Percentiles rank a stretch among this genome's conserved stretches.
phyloP scores from a whole-genome alignment of 2,888 invertebrate genomes.

The Coenonympha arcania region DNA sequence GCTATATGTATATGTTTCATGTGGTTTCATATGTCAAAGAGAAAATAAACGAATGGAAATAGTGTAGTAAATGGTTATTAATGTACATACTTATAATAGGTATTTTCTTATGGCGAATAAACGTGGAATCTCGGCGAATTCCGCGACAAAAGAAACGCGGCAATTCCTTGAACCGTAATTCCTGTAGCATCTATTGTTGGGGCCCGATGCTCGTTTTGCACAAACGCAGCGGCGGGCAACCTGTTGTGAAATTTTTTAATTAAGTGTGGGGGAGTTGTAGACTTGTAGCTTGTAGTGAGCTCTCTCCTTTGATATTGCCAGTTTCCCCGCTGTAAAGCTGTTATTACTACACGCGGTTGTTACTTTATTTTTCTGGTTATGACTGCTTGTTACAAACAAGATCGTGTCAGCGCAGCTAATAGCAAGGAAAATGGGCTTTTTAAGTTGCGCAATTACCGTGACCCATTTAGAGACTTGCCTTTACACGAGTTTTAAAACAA shows the following conservation, averaged over 20 bases:
- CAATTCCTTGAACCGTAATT: conserved; percentile 8
- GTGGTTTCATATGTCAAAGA: too few species aligned
- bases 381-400: conserved; percentile 13
- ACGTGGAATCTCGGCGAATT: conserved; percentile 1
- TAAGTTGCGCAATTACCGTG: conserved; percentile 1
- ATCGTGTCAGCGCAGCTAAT: conserved; percentile 3
- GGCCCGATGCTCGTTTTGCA: conserved; percentile 34
- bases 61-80: too few species aligned
- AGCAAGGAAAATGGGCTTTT: conserved; percentile 1
- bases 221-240: conserved; percentile 45
- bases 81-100: too few species aligned
- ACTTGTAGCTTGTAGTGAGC: too few species aligned
- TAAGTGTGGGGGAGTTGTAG: conserved; percentile 52
- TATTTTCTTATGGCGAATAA: background rate
- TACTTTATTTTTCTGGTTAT: conserved; percentile 20
- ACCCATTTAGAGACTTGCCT: conserved; percentile 1
- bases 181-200: conserved; percentile 29
- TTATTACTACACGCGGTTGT: conserved; percentile 26
- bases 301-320: conserved; percentile 43
- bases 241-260: conserved; percentile 69
- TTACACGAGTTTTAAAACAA: background rate
- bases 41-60: too few species aligned
- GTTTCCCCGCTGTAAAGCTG: conserved; percentile 36
- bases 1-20: too few species aligned
- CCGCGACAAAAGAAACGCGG: conserved; percentile 4